These are phyloP conservation scores for Decapterus maruadsi DNA, from an alignment of 2,797 vertebrate species.

Conservation along the genomic window DNA sequence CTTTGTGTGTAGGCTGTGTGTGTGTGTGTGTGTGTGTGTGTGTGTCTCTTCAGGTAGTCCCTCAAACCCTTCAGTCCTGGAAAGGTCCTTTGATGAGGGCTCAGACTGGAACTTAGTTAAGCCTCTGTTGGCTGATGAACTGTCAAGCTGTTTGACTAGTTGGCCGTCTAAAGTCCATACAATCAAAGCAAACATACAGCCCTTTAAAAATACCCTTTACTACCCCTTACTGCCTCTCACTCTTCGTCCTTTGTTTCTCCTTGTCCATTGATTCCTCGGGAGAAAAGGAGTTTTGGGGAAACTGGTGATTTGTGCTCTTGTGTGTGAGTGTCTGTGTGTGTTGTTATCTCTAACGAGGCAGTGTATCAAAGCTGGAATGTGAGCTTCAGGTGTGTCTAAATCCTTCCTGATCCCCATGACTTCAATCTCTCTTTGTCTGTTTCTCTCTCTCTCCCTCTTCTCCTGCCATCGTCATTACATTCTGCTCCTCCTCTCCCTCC, in stretches of 20 bases:
- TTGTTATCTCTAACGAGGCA: slow-evolving; percentile 36
- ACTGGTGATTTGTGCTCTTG: slow-evolving; percentile 1
- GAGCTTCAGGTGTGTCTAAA: slow-evolving; percentile 67
- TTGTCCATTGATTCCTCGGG: slow-evolving; percentile 22
- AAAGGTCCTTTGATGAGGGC: slow-evolving; percentile 71
- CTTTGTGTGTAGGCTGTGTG: slow-evolving; percentile 19
- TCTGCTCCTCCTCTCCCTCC: not conserved
- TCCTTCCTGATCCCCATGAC: slow-evolving; percentile 56
- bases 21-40: slow-evolving; percentile 12
- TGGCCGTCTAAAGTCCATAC: slow-evolving; percentile 57
- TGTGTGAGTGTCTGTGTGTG: not conserved
- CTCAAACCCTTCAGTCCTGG: slow-evolving; percentile 63
- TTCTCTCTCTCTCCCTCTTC: slow-evolving; percentile 16
- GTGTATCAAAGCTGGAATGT: slow-evolving; percentile 67
- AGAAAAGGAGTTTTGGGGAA: slow-evolving; percentile 19
- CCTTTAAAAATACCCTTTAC: slow-evolving; percentile 51
- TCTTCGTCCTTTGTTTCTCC: slow-evolving; percentile 43
- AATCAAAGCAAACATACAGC: slow-evolving; percentile 53
- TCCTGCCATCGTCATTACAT: slow-evolving; percentile 8
- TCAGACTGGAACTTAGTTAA: slow-evolving; percentile 69
- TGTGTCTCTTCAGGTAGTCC: slow-evolving; percentile 60
- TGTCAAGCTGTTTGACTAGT: slow-evolving; percentile 62
- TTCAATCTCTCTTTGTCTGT: slow-evolving; percentile 36
- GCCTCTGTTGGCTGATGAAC: slow-evolving; percentile 68
- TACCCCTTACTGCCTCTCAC: slow-evolving; percentile 19